These are phyloP conservation scores for Acholoe squamosa DNA, from an alignment of 2,888 invertebrate species.

Conservation along the genomic window DNA sequence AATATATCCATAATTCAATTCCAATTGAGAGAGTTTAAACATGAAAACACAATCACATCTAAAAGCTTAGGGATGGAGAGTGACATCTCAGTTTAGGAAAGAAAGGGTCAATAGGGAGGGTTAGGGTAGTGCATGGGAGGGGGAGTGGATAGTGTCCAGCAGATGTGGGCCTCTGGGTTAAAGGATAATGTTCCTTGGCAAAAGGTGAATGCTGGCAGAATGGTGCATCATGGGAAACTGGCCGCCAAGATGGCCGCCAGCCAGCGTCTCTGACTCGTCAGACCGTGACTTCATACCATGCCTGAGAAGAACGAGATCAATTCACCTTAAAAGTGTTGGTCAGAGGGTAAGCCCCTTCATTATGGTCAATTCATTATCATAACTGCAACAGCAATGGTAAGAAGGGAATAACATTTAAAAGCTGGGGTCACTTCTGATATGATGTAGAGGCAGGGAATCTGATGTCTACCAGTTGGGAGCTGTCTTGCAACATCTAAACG, in stretches of 20 bases:
- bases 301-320: neutral
- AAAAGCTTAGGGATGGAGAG: neutral
- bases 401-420: too few relatives aligned
- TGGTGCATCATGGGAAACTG: neutral
- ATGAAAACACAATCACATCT: neutral
- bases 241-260: constrained; percentile 25
- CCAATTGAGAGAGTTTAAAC: neutral
- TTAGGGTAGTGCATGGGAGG: too few relatives aligned
- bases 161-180: constrained; percentile 12
- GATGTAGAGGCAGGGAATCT: too few relatives aligned
- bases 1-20: too few relatives aligned
- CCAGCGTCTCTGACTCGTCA: constrained; percentile 1
- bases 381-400: too few relatives aligned
- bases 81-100: neutral
- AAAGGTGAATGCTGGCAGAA: neutral
- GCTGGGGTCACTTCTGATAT: too few relatives aligned
- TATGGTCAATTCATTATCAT: too few relatives aligned
- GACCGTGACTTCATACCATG: constrained; percentile 1
- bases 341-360: neutral
- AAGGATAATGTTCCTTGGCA: constrained; percentile 37
- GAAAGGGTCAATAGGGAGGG: neutral
- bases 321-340: neutral
- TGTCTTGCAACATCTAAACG: too few relatives aligned
- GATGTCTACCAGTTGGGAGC: too few relatives aligned
- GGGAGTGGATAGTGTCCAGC: neutral